A percentile compares a stretch with the other conserved stretches of the same genome.
Conservation (phyloP, 2,888 invertebrate species). For the Halictus ligatus region DNA sequence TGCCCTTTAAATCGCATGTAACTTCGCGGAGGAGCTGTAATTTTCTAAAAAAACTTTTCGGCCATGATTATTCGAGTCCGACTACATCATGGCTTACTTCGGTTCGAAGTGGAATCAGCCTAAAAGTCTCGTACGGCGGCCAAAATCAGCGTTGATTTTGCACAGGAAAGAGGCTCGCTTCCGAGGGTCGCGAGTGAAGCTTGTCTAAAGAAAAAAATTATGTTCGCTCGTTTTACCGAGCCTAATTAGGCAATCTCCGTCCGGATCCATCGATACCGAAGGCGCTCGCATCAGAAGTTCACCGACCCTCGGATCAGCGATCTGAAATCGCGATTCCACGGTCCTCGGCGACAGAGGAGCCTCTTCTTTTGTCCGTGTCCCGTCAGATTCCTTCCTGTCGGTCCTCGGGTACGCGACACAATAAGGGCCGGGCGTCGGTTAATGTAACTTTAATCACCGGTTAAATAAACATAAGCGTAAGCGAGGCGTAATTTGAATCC, state of each 20-base stretch:
- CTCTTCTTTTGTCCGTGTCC: not conserved
- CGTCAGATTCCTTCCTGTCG: not conserved
- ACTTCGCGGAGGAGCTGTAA: too few species aligned
- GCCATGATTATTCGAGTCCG: too few species aligned
- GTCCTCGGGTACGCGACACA: slow-evolving; percentile 65
- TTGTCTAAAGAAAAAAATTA: not conserved
- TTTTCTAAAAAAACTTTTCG: too few species aligned
- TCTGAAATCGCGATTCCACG: not conserved
- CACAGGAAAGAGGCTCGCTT: too few species aligned
- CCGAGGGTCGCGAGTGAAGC: too few species aligned
- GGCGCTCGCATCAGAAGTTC: not conserved
- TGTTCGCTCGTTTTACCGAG: not conserved
- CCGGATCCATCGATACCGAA: not conserved
- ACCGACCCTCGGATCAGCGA: not conserved
- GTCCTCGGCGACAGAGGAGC: not conserved
- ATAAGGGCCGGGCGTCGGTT: slow-evolving; percentile 75
- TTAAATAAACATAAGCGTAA: slow-evolving; percentile 84
- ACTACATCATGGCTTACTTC: too few species aligned
- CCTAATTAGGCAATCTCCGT: not conserved
- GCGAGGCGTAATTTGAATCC: slow-evolving; percentile 83
- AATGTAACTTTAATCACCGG: slow-evolving; percentile 85
- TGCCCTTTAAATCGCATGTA: too few species aligned
- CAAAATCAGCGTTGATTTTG: too few species aligned
- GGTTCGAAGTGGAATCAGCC: too few species aligned
- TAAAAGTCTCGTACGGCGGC: too few species aligned